Base-by-base conservation (phyloP, 2,113 vertebrate genomes). In the Myiopsitta monachus region DNA sequence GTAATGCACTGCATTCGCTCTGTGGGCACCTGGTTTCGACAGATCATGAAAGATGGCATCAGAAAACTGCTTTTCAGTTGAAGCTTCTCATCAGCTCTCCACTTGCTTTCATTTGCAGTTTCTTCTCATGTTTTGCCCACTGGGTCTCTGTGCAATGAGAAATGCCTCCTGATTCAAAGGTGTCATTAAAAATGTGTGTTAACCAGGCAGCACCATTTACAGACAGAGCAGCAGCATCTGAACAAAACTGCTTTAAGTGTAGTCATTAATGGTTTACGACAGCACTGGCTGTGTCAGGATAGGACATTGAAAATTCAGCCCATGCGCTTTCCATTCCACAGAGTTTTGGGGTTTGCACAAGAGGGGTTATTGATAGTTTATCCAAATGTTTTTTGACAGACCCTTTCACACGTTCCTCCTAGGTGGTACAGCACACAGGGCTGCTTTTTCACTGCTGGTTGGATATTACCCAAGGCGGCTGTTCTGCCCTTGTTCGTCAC, bases 341-440 rank as follows among this genome's bases (percentile, higher is more conserved):
- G 89, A 86, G 59, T 84, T 91, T 87, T 93, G 81, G 76, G 91
- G 61, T 76, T 94, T 92, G 68, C 83, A 87, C 70, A 57, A 61
- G 92, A 83, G 63, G 26, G 75, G 66, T 94, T 94, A 91, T 94
- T 91, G 94, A 95, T 94, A 83, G 59, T 92, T 96, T 81, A 92
- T 79, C 90, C 95, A 96, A 96, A 95, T 90, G 86, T 72, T 94
- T 95, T 96, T 80, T 96, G 94, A 97, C 95, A 94, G 95, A 83
- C 27, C 77, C 69, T 92, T 94, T 96, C 90, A 82, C 94, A 92
- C n/a, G 2, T 96, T 92, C 75, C 75, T 94, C 46, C 77, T 94
- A 62, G 94, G 95, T 95, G 96, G 94, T 85, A 47, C 83, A 52
- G 72, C 88, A 75, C 10, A 15, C 63, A 36, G 84, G 77, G 68